These are phyloP conservation scores for Sarcophaga peregrina DNA, from an alignment of 1,140 invertebrate genomes.

Conservation along the genomic window DNA sequence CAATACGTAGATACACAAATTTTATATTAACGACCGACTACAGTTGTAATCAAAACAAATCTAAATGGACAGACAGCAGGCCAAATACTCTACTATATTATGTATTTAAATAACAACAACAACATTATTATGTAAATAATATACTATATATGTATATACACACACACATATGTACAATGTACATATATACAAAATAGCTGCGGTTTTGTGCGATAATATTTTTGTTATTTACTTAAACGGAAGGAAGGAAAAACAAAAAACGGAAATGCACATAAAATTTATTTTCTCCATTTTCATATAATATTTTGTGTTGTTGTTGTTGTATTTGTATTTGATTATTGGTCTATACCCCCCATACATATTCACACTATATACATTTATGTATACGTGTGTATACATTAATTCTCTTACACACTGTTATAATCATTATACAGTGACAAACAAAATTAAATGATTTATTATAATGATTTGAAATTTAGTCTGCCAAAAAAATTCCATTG, in stretches of 20 bases:
- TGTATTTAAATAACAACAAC: neutral
- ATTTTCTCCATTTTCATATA: constrained; percentile 54
- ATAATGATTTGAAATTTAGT: no score
- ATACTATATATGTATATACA: neutral
- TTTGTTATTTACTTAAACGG: constrained; percentile 65
- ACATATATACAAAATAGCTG: constrained; percentile 3
- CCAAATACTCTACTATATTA: no score
- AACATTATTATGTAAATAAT: neutral
- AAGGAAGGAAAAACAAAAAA: constrained; percentile 64
- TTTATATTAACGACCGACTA: neutral
- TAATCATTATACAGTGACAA: no score
- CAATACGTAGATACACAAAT: neutral
- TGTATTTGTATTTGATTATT: constrained; percentile 34
- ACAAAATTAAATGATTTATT: no score
- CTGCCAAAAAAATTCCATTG: no score
- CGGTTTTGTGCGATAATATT: constrained; percentile 62
- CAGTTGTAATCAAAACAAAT: neutral
- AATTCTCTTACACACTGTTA: neutral
- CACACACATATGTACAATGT: no score
- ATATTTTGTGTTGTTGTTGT: constrained; percentile 36
- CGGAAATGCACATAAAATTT: constrained; percentile 66
- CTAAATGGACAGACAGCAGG: neutral
- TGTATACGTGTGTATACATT: neutral
- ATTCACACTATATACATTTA: neutral
- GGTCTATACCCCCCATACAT: neutral